phyloP scores from a whole-genome alignment of 2,797 vertebrate genomes.

The Myotis daubentonii region DNA sequence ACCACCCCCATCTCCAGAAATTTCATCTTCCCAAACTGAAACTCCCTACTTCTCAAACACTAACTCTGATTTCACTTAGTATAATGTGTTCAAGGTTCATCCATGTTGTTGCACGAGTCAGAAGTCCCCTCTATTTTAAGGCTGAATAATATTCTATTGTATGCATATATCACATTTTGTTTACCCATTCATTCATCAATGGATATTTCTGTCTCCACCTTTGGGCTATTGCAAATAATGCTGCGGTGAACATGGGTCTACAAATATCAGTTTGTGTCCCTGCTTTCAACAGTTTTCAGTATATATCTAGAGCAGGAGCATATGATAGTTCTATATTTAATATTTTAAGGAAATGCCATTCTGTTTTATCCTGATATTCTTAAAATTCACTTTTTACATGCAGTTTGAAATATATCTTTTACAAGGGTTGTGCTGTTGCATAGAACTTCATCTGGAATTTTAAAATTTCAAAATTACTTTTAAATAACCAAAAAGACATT shows the following conservation, averaged over 20 bases:
- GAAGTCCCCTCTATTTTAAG: not conserved
- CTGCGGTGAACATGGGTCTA: not conserved
- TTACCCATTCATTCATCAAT: not conserved
- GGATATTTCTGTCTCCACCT: not conserved
- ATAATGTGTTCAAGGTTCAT: not conserved
- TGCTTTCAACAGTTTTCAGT: not conserved
- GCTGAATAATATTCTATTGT: not conserved
- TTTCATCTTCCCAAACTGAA: not conserved
- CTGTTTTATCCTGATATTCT: conserved; percentile 13
- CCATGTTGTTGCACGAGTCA: not conserved
- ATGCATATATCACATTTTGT: not conserved
- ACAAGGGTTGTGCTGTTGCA: not conserved
- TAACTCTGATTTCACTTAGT: not conserved
- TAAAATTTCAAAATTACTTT: conserved; percentile 4
- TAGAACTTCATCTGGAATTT: not conserved
- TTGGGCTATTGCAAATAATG: not conserved
- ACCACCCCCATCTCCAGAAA: not conserved
- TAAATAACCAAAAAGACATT: conserved; percentile 3
- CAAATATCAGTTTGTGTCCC: not conserved
- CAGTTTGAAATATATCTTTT: conserved; percentile 6
- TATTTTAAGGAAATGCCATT: not conserved
- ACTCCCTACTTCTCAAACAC: not conserved
- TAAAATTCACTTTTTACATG: not conserved
- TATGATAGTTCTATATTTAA: not conserved
- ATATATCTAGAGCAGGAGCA: not conserved